Evolutionary conservation across 2,888 invertebrate genomes (phyloP), one percentile per base, ranked within the genome.

Genomic region (Antitype chi): DNA sequence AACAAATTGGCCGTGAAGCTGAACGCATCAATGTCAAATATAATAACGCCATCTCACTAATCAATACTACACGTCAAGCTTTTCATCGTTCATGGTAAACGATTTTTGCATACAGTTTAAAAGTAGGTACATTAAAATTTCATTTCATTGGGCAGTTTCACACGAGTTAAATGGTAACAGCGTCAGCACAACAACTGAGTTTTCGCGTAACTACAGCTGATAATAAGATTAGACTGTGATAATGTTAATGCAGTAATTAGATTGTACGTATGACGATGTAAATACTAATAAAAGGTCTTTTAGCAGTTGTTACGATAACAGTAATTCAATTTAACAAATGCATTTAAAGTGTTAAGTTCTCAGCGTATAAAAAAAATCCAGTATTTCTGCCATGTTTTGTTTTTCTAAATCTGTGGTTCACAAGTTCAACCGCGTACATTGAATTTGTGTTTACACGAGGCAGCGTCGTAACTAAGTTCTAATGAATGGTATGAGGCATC

Each of bases 241-340:
- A 88, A 87, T 82, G 79, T 86, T 87, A 87, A 88, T 87, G 82
- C 84, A 87, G 82, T 86, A 88, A 88, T 85, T 86, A 86, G 85
- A 88, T 87, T 85, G 80, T 84, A 81, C 66, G 75, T 83, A 81
- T 80, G 80, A 81, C 66, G 78, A 80, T 80, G 78, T 86, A 77
- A 85, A 84, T 80, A 87, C 84, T 82, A 86, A 86, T 82, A 84
- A 78, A 82, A 78, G 68, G 70, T 71, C 0, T 82, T 78, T 79
- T 74, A 77, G 60, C 69, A 59, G 38, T 55, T 70, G 28, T 78
- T 53, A 11, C 15, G 81, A 80, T 81, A 78, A 82, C 38, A 83
- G 49, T 74, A 69, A 85, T 82, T 84, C 59, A 82, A 74, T 84
- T 64, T 67, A 84, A 70, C 59, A 76, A 81, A 78, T 74, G 63